These are phyloP conservation scores for Drosophila setifemur DNA, from an alignment of 1,140 invertebrate species.

Conservation along the genomic window DNA sequence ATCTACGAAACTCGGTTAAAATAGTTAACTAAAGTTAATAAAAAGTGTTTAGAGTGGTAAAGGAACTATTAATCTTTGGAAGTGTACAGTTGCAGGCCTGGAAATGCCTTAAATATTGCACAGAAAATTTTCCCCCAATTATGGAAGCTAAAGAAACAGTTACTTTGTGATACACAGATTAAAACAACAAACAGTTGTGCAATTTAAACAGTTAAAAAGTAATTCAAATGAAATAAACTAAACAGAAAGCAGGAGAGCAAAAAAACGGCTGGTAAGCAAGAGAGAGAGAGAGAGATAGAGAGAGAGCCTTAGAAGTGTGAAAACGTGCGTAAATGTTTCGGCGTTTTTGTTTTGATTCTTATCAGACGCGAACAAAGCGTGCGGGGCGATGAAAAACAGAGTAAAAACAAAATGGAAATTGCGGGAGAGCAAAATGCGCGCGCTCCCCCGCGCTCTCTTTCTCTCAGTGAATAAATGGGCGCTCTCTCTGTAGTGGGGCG, in stretches of 20 bases:
- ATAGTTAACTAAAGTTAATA: too few relatives aligned
- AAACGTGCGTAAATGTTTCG: constrained; percentile 57
- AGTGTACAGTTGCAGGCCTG: too few relatives aligned
- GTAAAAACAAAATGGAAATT: constrained; percentile 76
- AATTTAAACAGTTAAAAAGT: too few relatives aligned
- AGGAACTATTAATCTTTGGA: too few relatives aligned
- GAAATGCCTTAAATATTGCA: not conserved
- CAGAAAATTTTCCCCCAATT: too few relatives aligned
- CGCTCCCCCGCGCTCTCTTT: constrained; percentile 10
- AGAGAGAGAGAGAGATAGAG: not conserved
- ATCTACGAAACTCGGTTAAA: too few relatives aligned
- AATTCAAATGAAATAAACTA: not conserved
- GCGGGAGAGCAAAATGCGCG: constrained; percentile 22
- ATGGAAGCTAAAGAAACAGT: too few relatives aligned
- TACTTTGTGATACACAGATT: too few relatives aligned
- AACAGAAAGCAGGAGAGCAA: not conserved
- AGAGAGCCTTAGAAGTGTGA: not conserved
- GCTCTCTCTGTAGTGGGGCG: not conserved
- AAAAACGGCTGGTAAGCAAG: not conserved
- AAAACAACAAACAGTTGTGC: too few relatives aligned
- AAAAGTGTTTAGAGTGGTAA: too few relatives aligned
- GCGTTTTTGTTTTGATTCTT: constrained; percentile 78
- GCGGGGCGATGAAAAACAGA: constrained; percentile 52
- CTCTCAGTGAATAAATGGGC: not conserved
- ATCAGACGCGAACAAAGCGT: constrained; percentile 57